Evolutionary conservation across 2,797 vertebrate species (phyloP).

Genomic region (Vireo griseus): DNA sequence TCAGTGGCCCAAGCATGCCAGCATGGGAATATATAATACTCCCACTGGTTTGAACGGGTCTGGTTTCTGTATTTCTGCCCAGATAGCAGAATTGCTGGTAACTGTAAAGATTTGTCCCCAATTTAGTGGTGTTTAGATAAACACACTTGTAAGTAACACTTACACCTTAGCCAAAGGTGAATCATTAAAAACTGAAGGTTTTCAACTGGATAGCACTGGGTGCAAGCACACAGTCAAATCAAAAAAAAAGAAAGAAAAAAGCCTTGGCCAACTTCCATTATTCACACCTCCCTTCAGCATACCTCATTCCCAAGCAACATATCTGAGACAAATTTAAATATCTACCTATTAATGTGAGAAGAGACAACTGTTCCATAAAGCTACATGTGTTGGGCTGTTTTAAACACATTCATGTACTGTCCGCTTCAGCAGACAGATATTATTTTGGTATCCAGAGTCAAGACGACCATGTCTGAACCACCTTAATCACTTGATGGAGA

Average conservation of each 20-base stretch:
- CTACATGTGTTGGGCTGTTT: neutral
- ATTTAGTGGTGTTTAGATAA: neutral
- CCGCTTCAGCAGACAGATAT: neutral
- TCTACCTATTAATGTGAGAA: neutral
- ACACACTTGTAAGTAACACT: neutral
- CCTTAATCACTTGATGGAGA: neutral
- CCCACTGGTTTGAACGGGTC: neutral
- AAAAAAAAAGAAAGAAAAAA: neutral
- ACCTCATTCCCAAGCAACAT: neutral
- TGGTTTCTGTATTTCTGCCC: neutral
- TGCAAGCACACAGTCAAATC: neutral
- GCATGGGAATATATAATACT: neutral
- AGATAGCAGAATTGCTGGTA: neutral
- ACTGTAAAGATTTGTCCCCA: neutral
- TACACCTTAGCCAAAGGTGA: neutral
- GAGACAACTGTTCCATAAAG: neutral
- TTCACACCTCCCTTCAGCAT: neutral
- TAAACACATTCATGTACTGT: neutral
- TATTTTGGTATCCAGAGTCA: neutral
- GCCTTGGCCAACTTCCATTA: neutral
- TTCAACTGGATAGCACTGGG: neutral
- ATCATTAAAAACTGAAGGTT: neutral
- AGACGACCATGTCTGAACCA: neutral
- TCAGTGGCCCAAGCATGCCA: fast-evolving
- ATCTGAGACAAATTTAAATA: neutral